Base-by-base conservation (phyloP, 64 coral and sea anemone species). In the Anthopleura sola region DNA sequence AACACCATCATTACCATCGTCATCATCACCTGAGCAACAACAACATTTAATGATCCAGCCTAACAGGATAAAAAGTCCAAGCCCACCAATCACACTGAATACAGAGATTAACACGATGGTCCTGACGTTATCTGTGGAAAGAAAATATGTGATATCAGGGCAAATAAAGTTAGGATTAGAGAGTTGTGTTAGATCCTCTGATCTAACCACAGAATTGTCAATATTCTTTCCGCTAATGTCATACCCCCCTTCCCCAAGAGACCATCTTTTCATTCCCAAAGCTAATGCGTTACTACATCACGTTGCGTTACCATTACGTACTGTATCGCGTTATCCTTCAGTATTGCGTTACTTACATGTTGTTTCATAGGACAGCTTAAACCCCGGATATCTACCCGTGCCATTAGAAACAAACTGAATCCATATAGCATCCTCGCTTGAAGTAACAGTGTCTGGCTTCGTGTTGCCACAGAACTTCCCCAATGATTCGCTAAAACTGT, bases 401-500 rank as follows among this genome's bases (percentile, higher is more conserved):
- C 62, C 93, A 34, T 94, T 90, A 0, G 88, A 50, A 36, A 75
- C 38, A 49, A 94, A 94, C 7, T 75, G 37, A 13, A 94, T 58
- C 51, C 60, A 75, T 87, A 94, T 87, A 37, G 76, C 26, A 38
- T 64, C 71, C 7, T 84, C 93, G 48, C 87, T 86, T 23, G 93
- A 91, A 16, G 24, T 82, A 14, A 90, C 5, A 15, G 89, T 69
- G 18, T 76, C 51, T 23, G 93, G 93, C 29, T 76, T 60, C 4
- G 53, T 74, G 77, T 54, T 55, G 75, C 93, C 93, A 49, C 93
- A 94, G 55, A 84, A 94, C 36, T 82, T 82, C 3, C 93, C 93
- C 71, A 91, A 23, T 13, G 75, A 75, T 55, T 90, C 84, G n/a
- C 93, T 87, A 49, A 85, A 34, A 36, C 57, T 38, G 53, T 51